Evolutionary conservation across 2,113 vertebrate genomes (phyloP).

Genomic region (Sakesphorus luctuosus): DNA sequence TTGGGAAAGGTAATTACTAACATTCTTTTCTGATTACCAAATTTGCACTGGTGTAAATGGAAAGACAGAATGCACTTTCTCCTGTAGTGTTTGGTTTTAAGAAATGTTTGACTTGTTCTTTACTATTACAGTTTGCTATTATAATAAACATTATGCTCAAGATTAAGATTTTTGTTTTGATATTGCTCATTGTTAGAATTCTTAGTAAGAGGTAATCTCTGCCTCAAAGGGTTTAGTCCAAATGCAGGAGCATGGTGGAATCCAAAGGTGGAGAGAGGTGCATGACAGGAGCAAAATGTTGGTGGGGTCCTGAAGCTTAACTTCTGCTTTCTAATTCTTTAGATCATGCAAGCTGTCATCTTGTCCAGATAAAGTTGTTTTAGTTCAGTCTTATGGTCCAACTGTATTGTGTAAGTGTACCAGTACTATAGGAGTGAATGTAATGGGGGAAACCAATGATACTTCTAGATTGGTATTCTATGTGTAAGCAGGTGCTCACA

Average conservation of each 20-base stretch:
- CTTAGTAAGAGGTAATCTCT: background rate
- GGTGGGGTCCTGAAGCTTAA: background rate
- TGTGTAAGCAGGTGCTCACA: background rate
- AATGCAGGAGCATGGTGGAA: background rate
- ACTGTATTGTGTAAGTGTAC: background rate
- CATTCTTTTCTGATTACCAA: background rate
- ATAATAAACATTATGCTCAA: background rate
- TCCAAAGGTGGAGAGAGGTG: background rate
- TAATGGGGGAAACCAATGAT: background rate
- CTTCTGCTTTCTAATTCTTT: background rate
- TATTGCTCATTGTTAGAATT: background rate
- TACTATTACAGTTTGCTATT: background rate
- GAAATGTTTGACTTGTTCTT: background rate
- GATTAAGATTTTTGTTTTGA: background rate
- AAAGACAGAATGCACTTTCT: background rate
- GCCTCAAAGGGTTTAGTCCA: background rate
- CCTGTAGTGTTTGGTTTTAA: background rate
- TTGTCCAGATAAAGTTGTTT: background rate
- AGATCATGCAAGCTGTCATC: background rate
- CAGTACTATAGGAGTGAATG: background rate
- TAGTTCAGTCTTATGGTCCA: background rate
- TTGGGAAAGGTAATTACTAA: constrained; percentile 11
- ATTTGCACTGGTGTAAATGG: background rate
- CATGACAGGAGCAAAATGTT: background rate
- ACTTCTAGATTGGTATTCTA: background rate